Evolutionary conservation across 2,113 vertebrate species (phyloP), one percentile per base, ranked within the genome.

Genomic region (Pycnonotus jocosus): DNA sequence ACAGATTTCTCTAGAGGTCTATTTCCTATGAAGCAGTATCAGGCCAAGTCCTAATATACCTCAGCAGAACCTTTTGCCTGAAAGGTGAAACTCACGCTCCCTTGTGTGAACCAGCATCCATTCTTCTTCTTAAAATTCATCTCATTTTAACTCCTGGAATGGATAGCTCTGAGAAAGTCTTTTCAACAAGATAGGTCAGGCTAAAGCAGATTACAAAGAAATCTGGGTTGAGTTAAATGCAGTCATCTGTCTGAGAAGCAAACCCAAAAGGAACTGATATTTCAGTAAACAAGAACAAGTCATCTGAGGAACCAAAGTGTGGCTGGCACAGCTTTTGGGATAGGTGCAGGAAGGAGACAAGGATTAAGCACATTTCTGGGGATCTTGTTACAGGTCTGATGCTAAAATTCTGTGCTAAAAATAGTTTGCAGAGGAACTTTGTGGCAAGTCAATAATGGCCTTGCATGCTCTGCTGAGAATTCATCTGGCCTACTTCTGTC

Each of bases 391-490:
- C 38, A 80, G 53, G 37, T 90, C 57, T 82, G 48, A 37, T 71
- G 81, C 65, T 92, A 61, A 92, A 85, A 88, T 56, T 85, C n/a
- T 25, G 6, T 45, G 48, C 81, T 93, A 95, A 87, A 95, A 81
- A 85, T 57, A 85, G 65, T 57, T 81, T 25, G 24, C 47, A 73
- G 45, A 88, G 82, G 77, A 91, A 69, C 47, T 81, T 58, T 42
- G 61, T 91, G 81, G 70, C 78, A 92, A 92, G 65, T 86, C 73
- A 87, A 10, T 87, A 93, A 86, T 37, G 82, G 45, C 69, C 61
- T 71, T 42, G 45, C 19, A 19, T 4, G 8, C 57, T 78, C 56
- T 33, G 33, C 82, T 6, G 10, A 88, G 79, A 80, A 82, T 83
- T 86, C 91, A 16, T 50, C 76, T 47, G 31, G 71, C 74, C 82